Evolutionary conservation across 2,797 vertebrate genomes (phyloP), one percentile per base, ranked within the genome.

Genomic region (Microctenopoma steveboyesi): DNA sequence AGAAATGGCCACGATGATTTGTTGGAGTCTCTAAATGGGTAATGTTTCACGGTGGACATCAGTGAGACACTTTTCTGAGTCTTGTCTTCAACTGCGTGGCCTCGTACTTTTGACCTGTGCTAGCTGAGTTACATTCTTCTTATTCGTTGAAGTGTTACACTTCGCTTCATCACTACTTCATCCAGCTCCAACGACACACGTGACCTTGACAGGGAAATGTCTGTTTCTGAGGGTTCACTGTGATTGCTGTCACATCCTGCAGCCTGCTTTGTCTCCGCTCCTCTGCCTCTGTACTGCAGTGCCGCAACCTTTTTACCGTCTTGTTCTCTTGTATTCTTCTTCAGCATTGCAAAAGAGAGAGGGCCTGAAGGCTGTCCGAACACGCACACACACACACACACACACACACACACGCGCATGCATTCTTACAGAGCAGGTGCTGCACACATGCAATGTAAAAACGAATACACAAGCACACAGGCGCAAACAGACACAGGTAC

Each of bases 1-100:
- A 78, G 75, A 82, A 86, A 77, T 42, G 76, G 39, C 72, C 25
- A 66, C 81, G 72, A 74, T 69, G 80, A 73, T 74, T 77, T 65
- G 71, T 70, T 75, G 40, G 48, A 43, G 54, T 37, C 42, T 73
- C 78, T 72, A 53, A 56, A 69, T 51, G 58, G 37, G 43, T 42
- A 30, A 84, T 79, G 15, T 52, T 51, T 76, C 42, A 72, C 18
- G 14, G 40, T 33, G 5, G 72, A 39, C 71, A 68, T 77, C 30
- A 55, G 58, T 52, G 0, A 60, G 60, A 43, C 69, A 6, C 72
- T 63, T 51, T 79, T 72, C 48, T 30, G 59, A 81, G 76, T 66
- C 13, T 11, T 13, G 4, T 12, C 8, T 14, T 18, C 22, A 11
- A 35, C 11, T 33, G 33, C 11, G 25, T 48, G 0, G 4, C 22